phyloP scores from a whole-genome alignment of 2,113 vertebrate genomes.

The Gobiocypris rarus region DNA sequence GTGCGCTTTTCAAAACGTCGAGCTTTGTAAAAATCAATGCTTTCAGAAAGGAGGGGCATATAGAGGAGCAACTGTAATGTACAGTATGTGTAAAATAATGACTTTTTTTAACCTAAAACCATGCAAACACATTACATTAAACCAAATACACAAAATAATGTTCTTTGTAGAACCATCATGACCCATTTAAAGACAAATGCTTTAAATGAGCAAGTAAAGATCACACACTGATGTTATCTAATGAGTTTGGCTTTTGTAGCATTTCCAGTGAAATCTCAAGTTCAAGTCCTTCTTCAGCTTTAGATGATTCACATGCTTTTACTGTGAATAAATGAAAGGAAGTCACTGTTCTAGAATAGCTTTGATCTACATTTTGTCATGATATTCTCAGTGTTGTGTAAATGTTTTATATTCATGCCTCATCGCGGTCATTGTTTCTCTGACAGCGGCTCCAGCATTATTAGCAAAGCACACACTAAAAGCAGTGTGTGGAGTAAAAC shows the following conservation, averaged over 20 bases:
- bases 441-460: background rate
- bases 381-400: background rate
- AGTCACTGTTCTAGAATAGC: background rate
- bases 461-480: background rate
- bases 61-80: too few relatives aligned
- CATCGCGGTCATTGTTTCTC: background rate
- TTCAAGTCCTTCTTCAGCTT: background rate
- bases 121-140: too few relatives aligned
- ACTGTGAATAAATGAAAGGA: background rate
- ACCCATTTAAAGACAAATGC: too few relatives aligned
- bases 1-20: too few relatives aligned
- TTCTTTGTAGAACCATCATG: too few relatives aligned
- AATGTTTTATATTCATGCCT: background rate
- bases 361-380: constrained; percentile 2
- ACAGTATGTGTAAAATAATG: too few relatives aligned
- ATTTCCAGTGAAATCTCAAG: background rate
- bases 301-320: background rate
- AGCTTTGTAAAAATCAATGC: too few relatives aligned
- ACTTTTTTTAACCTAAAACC: too few relatives aligned
- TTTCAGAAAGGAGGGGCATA: too few relatives aligned
- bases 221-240: too few relatives aligned
- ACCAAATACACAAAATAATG: too few relatives aligned
- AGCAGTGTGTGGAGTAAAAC: background rate
- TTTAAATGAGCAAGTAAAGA: too few relatives aligned
- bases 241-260: background rate